These are phyloP conservation scores for Otus sunia DNA, from an alignment of 2,113 vertebrate species.

Conservation along the genomic window DNA sequence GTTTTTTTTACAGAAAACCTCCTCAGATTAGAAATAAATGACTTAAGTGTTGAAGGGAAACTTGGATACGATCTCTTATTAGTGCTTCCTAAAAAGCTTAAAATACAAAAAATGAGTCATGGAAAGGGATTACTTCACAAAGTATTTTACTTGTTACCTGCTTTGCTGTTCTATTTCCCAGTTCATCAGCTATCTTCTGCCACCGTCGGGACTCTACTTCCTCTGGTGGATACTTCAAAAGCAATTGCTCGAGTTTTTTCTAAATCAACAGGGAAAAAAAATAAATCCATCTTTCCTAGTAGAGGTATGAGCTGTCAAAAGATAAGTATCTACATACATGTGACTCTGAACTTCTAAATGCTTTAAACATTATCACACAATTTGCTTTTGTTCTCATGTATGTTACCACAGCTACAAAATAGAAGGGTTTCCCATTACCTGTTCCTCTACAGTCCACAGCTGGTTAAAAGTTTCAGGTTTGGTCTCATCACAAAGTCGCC, in stretches of 20 bases:
- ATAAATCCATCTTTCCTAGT: not conserved
- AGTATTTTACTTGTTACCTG: conserved; percentile 79
- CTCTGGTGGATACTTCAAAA: conserved; percentile 94
- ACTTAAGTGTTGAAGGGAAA: not conserved
- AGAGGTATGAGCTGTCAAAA: not conserved
- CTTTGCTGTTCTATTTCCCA: conserved; percentile 95
- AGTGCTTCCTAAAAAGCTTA: not conserved
- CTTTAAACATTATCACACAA: not conserved
- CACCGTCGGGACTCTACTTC: conserved; percentile 95
- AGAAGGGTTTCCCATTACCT: conserved; percentile 76
- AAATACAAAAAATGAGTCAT: not conserved
- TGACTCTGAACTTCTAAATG: not conserved
- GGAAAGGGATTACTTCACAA: not conserved
- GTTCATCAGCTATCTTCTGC: conserved; percentile 97
- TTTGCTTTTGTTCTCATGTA: not conserved
- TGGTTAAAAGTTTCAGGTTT: conserved; percentile 99
- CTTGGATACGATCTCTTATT: not conserved
- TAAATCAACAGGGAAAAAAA: conserved; percentile 55
- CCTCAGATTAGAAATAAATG: not conserved
- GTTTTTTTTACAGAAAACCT: not conserved
- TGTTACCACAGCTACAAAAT: not conserved
- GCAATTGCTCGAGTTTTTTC: conserved; percentile 96
- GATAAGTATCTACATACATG: not conserved
- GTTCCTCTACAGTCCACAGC: conserved; percentile 96
- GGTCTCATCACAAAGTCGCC: conserved; percentile 89